Conservation (phyloP, 2,888 invertebrate genomes). For the Calameuta idolon region DNA sequence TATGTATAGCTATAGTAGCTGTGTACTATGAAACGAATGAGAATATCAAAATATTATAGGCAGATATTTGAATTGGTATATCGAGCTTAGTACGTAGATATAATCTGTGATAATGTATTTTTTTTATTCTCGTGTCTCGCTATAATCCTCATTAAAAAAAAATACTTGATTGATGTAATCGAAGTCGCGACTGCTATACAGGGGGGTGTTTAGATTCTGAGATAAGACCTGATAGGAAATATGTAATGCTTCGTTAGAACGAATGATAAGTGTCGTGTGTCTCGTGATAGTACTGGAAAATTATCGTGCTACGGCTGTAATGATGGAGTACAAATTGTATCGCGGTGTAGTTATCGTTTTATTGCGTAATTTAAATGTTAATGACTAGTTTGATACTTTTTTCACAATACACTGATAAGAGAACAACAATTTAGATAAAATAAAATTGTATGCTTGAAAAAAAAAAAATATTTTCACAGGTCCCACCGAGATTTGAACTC, state of each 20-base stretch:
- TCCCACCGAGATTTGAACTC: conserved; percentile 85
- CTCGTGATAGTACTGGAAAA: background rate
- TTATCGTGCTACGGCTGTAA: background rate
- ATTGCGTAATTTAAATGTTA: background rate
- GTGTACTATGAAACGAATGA: background rate
- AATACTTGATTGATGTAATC: background rate
- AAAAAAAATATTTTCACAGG: conserved; percentile 63
- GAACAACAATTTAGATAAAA: background rate
- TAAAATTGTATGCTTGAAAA: conserved; percentile 16
- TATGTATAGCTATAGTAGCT: background rate
- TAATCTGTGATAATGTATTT: conserved; percentile 10
- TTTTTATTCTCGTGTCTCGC: background rate
- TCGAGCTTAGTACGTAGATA: conserved; percentile 23
- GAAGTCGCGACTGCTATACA: background rate
- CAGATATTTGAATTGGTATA: background rate
- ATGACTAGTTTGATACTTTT: background rate
- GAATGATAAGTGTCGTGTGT: background rate
- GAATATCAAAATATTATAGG: background rate
- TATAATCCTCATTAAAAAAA: conserved; percentile 3
- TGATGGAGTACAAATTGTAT: conserved; percentile 4
- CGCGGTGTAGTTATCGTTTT: background rate
- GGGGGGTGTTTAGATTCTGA: background rate
- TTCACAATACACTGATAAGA: background rate
- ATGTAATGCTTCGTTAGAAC: background rate
- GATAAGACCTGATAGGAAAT: background rate